A percentile compares a stretch with the other conserved stretches of the same genome.
These are phyloP conservation scores for Dryobota labecula DNA, from an alignment of 2,888 invertebrate species.

Conservation along the genomic window DNA sequence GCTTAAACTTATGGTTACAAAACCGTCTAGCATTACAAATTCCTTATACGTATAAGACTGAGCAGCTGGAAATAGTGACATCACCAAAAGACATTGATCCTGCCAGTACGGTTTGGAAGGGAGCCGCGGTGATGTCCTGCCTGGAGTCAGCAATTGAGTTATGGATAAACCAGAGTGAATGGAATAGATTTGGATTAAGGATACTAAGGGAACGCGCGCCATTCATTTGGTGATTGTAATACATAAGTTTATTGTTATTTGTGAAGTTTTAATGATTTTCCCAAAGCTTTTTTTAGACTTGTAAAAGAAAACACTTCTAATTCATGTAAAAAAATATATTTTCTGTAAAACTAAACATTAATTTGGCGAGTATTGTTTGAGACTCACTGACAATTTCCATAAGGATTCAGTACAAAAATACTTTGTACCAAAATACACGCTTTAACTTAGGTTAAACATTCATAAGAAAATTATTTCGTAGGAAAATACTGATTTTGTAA, in stretches of 20 bases:
- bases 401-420: constrained; percentile 38
- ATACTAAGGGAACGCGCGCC: constrained; percentile 97
- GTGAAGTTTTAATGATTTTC: constrained; percentile 28
- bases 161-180: constrained; percentile 96
- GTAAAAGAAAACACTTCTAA: constrained; percentile 23
- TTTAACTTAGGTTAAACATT: not conserved
- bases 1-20: constrained; percentile 96
- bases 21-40: constrained; percentile 96
- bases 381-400: constrained; percentile 42
- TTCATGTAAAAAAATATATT: constrained; percentile 20
- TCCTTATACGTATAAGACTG: constrained; percentile 94
- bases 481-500: constrained; percentile 24
- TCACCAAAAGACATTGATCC: constrained; percentile 98
- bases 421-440: constrained; percentile 21
- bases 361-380: constrained; percentile 45
- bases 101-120: constrained; percentile 97
- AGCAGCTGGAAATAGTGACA: constrained; percentile 96
- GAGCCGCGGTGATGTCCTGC: constrained; percentile 97
- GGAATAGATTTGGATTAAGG: constrained; percentile 96
- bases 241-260: constrained; percentile 22
- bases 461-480: not conserved
- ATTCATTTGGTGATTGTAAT: constrained; percentile 93
- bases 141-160: constrained; percentile 97
- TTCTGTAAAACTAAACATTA: constrained; percentile 33
- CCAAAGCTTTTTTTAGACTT: not conserved